These are phyloP conservation scores for Ellobium chinense DNA, from an alignment of 2,888 invertebrate species.

Conservation along the genomic window DNA sequence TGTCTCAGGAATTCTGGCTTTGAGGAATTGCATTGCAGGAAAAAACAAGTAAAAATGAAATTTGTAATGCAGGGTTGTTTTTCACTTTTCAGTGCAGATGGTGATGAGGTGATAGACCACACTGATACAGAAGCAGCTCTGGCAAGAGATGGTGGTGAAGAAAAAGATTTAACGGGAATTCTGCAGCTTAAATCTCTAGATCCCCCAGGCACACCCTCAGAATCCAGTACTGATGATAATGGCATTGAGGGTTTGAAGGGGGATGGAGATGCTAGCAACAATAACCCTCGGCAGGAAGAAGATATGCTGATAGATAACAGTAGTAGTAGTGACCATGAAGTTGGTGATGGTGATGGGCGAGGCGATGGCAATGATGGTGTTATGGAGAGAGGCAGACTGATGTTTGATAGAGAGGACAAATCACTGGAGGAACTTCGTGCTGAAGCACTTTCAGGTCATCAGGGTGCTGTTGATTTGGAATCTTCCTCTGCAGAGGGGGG, in stretches of 20 bases:
- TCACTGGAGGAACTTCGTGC: constrained; percentile 51
- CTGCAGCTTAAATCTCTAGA: constrained; percentile 11
- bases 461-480: neutral
- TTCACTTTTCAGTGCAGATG: constrained; percentile 7
- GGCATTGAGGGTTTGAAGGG: neutral
- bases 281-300: constrained; percentile 22
- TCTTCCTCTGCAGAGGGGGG: neutral
- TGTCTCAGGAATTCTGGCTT: too few species aligned
- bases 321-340: too few species aligned
- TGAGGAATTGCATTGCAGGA: too few species aligned
- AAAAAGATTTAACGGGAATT: neutral
- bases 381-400: constrained; percentile 34
- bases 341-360: constrained; percentile 13
- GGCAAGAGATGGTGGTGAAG: neutral
- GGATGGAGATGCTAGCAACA: constrained; percentile 18
- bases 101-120: constrained; percentile 1
- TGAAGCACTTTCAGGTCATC: too few species aligned
- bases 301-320: constrained; percentile 14
- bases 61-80: neutral
- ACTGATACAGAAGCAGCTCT: neutral
- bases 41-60: too few species aligned
- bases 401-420: constrained; percentile 38
- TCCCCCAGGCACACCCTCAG: neutral
- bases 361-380: constrained; percentile 34
- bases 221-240: constrained; percentile 7